Evolutionary conservation across 2,888 invertebrate species (phyloP).

Genomic region (Xestobium rufovillosum): DNA sequence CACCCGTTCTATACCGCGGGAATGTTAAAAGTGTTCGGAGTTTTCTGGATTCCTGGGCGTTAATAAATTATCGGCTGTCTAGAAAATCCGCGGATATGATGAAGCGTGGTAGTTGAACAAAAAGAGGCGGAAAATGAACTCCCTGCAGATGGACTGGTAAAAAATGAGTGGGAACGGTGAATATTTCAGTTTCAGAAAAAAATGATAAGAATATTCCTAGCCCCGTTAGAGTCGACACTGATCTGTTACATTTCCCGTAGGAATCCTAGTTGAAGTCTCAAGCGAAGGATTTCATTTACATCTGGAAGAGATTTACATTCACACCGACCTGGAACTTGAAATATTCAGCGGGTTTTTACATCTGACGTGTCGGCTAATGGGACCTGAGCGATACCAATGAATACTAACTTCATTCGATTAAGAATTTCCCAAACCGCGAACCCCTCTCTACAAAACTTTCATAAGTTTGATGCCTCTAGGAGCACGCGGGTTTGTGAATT

Average conservation of each 20-base stretch:
- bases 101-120: background rate
- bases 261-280: constrained; percentile 37
- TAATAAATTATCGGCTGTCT: too few species aligned
- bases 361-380: constrained; percentile 38
- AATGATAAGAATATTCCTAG: constrained; percentile 1
- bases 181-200: background rate
- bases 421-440: too few species aligned
- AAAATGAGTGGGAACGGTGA: background rate
- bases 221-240: constrained; percentile 35
- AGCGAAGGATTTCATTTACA: constrained; percentile 41
- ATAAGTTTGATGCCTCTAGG: too few species aligned
- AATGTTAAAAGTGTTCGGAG: too few species aligned
- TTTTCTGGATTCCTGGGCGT: too few species aligned
- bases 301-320: constrained; percentile 41
- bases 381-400: constrained; percentile 37
- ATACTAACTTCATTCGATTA: constrained; percentile 36
- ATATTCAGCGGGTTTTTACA: constrained; percentile 39
- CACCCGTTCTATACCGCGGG: too few species aligned
- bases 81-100: too few species aligned
- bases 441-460: too few species aligned
- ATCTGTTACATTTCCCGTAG: constrained; percentile 37
- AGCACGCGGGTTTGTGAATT: too few species aligned
- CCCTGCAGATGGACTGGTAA: background rate
- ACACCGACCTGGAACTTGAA: constrained; percentile 36
- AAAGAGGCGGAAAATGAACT: background rate